Percentiles rank a stretch among this genome's conserved stretches.
phyloP scores from a whole-genome alignment of 2,797 vertebrate species.

The Liparis tanakae region DNA sequence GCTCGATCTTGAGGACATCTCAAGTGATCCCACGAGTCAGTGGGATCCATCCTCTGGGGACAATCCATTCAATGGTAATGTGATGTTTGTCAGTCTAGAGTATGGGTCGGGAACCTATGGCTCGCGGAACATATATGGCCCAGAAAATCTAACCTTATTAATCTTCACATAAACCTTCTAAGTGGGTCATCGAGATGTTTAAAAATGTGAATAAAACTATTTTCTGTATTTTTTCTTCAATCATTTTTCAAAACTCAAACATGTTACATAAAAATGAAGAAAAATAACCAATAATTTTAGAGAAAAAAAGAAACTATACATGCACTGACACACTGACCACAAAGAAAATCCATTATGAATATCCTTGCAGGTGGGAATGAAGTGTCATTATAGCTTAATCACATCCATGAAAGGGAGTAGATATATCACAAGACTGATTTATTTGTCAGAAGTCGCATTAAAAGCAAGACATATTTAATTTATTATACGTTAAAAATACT shows the following conservation, averaged over 20 bases:
- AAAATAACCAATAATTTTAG: constrained; percentile 28
- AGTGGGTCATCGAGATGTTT: constrained; percentile 39
- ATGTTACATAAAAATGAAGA: constrained; percentile 33
- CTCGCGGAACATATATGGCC: too few species aligned
- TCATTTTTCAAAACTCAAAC: constrained; percentile 49
- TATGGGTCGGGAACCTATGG: too few species aligned
- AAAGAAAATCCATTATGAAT: constrained; percentile 33
- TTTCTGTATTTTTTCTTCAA: constrained; percentile 47
- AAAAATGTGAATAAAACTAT: constrained; percentile 50
- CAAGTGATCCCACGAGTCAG: neutral
- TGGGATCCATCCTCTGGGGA: neutral
- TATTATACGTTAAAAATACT: too few species aligned
- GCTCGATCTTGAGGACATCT: neutral
- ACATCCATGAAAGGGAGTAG: constrained; percentile 48
- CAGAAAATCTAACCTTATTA: too few species aligned
- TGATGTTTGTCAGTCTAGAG: constrained; percentile 4
- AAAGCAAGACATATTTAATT: too few species aligned
- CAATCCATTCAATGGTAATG: neutral
- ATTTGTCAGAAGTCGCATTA: too few species aligned
- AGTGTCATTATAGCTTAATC: constrained; percentile 61
- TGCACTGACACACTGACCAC: constrained; percentile 5
- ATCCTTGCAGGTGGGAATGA: constrained; percentile 38
- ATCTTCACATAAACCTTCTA: constrained; percentile 50
- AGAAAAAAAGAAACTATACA: constrained; percentile 11
- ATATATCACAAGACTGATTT: constrained; percentile 52